A percentile compares a stretch with the other conserved stretches of the same genome.
These are phyloP conservation scores for Acrocephalus kingi DNA, from an alignment of 2,113 vertebrate species.

Conservation along the genomic window DNA sequence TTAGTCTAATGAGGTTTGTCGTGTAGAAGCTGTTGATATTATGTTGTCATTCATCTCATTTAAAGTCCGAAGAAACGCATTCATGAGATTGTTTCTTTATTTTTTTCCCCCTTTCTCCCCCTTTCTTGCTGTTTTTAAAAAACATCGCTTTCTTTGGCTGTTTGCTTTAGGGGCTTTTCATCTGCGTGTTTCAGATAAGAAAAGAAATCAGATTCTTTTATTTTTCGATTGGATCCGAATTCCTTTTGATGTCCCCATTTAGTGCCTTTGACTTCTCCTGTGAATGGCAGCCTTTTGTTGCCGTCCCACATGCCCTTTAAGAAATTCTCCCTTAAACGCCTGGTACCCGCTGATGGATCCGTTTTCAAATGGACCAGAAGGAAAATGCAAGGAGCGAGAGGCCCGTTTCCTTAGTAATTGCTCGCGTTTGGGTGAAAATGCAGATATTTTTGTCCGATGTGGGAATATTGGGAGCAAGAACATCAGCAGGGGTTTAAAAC, in stretches of 20 bases:
- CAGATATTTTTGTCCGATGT: constrained; percentile 64
- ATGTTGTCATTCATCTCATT: constrained; percentile 73
- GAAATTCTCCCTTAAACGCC: constrained; percentile 74
- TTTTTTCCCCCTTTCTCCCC: constrained; percentile 66
- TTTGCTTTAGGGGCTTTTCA: constrained; percentile 86
- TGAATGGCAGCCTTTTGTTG: constrained; percentile 83
- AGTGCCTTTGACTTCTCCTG: constrained; percentile 78
- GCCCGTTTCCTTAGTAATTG: constrained; percentile 81
- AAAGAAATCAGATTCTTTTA: constrained; percentile 82
- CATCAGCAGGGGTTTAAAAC: constrained; percentile 71
- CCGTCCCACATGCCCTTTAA: constrained; percentile 75
- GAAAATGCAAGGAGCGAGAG: constrained; percentile 67
- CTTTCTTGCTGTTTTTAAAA: constrained; percentile 68
- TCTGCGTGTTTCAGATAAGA: constrained; percentile 74
- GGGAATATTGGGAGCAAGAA: constrained; percentile 47
- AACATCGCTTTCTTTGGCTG: constrained; percentile 79
- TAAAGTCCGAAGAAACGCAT: constrained; percentile 77
- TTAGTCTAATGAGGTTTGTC: constrained; percentile 62
- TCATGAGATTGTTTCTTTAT: constrained; percentile 83
- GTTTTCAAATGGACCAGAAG: constrained; percentile 77
- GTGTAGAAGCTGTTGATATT: constrained; percentile 69
- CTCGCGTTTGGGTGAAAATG: constrained; percentile 72
- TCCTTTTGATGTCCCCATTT: constrained; percentile 83
- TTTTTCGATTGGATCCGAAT: constrained; percentile 83
- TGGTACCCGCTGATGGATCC: constrained; percentile 79